Evolutionary conservation across 2,888 invertebrate genomes (phyloP).

Genomic region (Lasius fuliginosus): DNA sequence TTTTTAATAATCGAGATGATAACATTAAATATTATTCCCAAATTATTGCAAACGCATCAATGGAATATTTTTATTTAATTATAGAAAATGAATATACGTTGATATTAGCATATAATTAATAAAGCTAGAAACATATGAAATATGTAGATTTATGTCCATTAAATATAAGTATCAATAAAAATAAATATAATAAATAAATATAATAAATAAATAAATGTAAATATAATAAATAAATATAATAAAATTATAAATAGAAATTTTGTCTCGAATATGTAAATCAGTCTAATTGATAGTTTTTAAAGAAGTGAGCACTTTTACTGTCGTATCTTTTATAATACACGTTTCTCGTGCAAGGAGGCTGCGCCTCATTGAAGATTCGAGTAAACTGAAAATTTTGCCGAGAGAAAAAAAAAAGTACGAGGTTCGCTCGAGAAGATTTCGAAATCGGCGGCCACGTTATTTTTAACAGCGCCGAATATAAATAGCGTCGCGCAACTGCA

Average conservation of each 20-base stretch:
- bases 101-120: background rate
- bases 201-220: too few relatives aligned
- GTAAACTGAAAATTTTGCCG: too few relatives aligned
- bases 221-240: too few relatives aligned
- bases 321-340: background rate
- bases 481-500: constrained; percentile 64
- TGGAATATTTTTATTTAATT: background rate
- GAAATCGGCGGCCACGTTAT: constrained; percentile 42
- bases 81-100: background rate
- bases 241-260: too few relatives aligned
- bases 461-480: constrained; percentile 50
- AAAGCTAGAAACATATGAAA: background rate
- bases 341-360: background rate
- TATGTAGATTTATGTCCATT: background rate
- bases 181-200: too few relatives aligned
- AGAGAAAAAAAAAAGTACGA: background rate
- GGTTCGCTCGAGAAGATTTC: background rate
- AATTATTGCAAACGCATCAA: background rate
- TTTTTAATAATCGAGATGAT: background rate
- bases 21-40: background rate
- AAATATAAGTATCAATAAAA: too few relatives aligned
- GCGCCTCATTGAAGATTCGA: background rate
- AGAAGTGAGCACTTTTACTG: too few relatives aligned
- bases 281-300: background rate
- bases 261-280: background rate